These are phyloP conservation scores for Brachionus asplanchnoidis DNA, from an alignment of 1,140 invertebrate genomes.

Conservation along the genomic window DNA sequence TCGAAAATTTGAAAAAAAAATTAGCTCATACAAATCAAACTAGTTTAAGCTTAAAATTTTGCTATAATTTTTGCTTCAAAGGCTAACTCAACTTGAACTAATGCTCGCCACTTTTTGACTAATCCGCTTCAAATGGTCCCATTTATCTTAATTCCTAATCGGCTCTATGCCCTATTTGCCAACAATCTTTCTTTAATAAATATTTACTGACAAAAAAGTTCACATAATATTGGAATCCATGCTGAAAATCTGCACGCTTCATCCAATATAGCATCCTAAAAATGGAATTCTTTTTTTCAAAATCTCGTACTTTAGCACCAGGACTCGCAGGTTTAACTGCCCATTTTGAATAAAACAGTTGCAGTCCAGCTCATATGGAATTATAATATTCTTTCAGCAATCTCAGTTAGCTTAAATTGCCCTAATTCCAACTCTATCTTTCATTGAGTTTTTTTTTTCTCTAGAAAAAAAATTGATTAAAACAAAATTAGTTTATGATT, in stretches of 20 bases:
- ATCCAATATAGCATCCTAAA: not conserved
- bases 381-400: not conserved
- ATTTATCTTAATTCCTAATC: not conserved
- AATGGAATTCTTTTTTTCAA: too few relatives aligned
- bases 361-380: not conserved
- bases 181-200: not conserved
- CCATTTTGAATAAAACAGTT: not conserved
- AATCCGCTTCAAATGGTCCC: not conserved
- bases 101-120: not conserved
- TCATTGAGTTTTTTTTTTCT: not conserved
- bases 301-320: not conserved
- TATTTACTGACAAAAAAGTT: not conserved
- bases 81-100: constrained; percentile 1
- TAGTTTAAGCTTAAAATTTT: not conserved
- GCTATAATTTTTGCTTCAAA: not conserved
- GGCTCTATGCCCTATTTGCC: not conserved
- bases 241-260: not conserved
- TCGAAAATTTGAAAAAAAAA: constrained; percentile 15
- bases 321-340: not conserved
- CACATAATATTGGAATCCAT: not conserved
- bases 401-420: not conserved
- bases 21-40: constrained; percentile 24
- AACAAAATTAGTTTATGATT: not conserved
- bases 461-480: not conserved
- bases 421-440: not conserved